Percentiles rank a stretch among this genome's conserved stretches.
Evolutionary conservation across 2,888 invertebrate genomes (phyloP).

Genomic region (Pemphredon lugubris): DNA sequence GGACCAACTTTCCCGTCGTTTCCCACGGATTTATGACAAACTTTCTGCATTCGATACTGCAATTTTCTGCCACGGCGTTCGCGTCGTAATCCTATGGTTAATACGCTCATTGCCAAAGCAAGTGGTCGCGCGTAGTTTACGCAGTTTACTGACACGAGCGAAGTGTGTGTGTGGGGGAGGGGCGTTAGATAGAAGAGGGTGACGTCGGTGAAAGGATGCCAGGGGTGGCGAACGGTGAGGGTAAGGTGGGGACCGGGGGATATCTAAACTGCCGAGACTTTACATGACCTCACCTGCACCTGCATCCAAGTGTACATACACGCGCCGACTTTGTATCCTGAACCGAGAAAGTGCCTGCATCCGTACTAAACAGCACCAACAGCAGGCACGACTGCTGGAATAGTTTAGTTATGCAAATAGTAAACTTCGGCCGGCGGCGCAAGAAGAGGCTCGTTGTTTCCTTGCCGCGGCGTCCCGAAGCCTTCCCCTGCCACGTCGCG

Average conservation of each 20-base stretch:
- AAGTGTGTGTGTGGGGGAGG: too few relatives aligned
- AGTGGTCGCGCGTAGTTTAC: constrained; percentile 49
- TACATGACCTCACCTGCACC: constrained; percentile 25
- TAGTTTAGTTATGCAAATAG: constrained; percentile 67
- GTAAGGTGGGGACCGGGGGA: background rate
- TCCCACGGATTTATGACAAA: constrained; percentile 10
- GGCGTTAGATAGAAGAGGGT: too few relatives aligned
- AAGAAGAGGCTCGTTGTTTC: constrained; percentile 49
- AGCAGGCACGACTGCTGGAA: constrained; percentile 43
- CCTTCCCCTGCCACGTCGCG: constrained; percentile 3
- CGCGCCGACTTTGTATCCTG: constrained; percentile 33
- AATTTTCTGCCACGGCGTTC: constrained; percentile 39
- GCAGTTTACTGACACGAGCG: constrained; percentile 47
- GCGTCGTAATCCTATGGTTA: constrained; percentile 56
- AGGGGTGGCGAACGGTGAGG: background rate
- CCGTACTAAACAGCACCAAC: constrained; percentile 50
- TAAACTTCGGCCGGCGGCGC: constrained; percentile 51
- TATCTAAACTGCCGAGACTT: constrained; percentile 44
- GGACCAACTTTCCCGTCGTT: background rate
- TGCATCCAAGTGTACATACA: constrained; percentile 34
- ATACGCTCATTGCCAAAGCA: constrained; percentile 52
- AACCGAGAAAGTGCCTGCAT: constrained; percentile 50
- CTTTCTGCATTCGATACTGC: constrained; percentile 9
- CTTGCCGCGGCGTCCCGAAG: constrained; percentile 17
- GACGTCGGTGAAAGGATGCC: constrained; percentile 4